phyloP scores from a whole-genome alignment of 2,113 vertebrate genomes.

The Erythrocercus mccallii region DNA sequence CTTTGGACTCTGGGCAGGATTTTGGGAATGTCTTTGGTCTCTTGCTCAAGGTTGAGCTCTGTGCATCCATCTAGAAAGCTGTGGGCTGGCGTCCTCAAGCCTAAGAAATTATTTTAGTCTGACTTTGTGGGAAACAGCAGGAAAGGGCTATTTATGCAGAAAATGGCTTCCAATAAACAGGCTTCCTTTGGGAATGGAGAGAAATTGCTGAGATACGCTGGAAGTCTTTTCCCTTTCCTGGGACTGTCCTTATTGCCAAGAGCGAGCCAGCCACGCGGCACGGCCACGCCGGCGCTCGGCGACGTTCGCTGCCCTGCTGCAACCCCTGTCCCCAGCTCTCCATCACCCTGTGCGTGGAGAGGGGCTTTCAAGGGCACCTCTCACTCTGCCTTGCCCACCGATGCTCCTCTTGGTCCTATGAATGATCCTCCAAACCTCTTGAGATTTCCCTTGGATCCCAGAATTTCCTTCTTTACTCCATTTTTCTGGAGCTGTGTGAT shows the following conservation, averaged over 20 bases:
- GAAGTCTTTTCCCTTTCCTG: not conserved
- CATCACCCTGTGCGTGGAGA: rapidly evolving
- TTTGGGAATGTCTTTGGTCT: not conserved
- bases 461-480: not conserved
- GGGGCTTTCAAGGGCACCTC: not conserved
- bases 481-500: not conserved
- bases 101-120: conserved; percentile 3
- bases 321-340: not conserved
- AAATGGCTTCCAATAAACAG: conserved; percentile 16
- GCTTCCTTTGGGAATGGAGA: not conserved
- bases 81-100: not conserved
- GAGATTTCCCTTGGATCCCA: not conserved
- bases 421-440: not conserved
- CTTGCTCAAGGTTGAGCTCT: not conserved
- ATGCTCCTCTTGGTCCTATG: not conserved
- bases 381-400: not conserved
- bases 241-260: not conserved
- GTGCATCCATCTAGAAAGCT: not conserved
- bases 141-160: conserved; percentile 40
- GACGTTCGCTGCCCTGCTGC: not conserved
- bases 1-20: not conserved
- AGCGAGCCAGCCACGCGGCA: not conserved
- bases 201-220: conserved; percentile 33
- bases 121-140: conserved; percentile 21
- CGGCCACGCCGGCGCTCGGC: rapidly evolving